Percentiles rank a stretch among this genome's conserved stretches.
Conservation (phyloP, 2,888 invertebrate species). For the Tetanocera ferruginea region DNA sequence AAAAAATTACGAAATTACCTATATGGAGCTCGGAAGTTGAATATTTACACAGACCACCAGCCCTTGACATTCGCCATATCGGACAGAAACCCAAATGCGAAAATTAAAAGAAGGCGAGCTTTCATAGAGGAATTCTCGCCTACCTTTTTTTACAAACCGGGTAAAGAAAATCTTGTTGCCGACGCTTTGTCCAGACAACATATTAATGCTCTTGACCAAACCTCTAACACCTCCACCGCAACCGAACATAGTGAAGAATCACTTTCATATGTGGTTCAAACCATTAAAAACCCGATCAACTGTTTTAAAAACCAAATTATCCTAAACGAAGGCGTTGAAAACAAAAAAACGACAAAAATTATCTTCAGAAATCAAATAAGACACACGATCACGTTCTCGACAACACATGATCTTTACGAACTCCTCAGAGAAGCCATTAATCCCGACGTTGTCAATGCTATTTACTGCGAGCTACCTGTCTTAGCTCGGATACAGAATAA, state of each 20-base stretch:
- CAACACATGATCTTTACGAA: not conserved
- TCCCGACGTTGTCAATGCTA: slow-evolving; percentile 37
- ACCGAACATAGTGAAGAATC: not conserved
- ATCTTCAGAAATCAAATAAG: not conserved
- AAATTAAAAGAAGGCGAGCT: slow-evolving; percentile 15
- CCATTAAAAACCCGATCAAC: slow-evolving; percentile 49
- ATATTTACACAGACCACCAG: slow-evolving; percentile 23
- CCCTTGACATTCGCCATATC: slow-evolving; percentile 25
- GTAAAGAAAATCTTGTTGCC: slow-evolving; percentile 29
- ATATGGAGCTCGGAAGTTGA: slow-evolving; percentile 5
- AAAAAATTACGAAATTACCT: slow-evolving; percentile 25
- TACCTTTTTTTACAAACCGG: slow-evolving; percentile 30
- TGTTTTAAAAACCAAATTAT: slow-evolving; percentile 50
- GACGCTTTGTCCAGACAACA: slow-evolving; percentile 28
- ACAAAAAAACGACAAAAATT: slow-evolving; percentile 36
- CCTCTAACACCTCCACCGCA: not conserved
- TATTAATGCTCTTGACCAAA: not conserved
- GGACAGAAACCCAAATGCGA: slow-evolving; percentile 21
- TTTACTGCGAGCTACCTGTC: slow-evolving; percentile 28
- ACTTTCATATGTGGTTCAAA: slow-evolving; percentile 7
- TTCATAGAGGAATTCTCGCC: slow-evolving; percentile 27
- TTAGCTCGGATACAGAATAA: slow-evolving; percentile 40
- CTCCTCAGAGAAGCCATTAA: slow-evolving; percentile 33
- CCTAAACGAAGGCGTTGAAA: slow-evolving; percentile 41
- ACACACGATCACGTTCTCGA: not conserved